Conservation (phyloP, 23 tunicate species). For the Halocynthia aurantium region DNA sequence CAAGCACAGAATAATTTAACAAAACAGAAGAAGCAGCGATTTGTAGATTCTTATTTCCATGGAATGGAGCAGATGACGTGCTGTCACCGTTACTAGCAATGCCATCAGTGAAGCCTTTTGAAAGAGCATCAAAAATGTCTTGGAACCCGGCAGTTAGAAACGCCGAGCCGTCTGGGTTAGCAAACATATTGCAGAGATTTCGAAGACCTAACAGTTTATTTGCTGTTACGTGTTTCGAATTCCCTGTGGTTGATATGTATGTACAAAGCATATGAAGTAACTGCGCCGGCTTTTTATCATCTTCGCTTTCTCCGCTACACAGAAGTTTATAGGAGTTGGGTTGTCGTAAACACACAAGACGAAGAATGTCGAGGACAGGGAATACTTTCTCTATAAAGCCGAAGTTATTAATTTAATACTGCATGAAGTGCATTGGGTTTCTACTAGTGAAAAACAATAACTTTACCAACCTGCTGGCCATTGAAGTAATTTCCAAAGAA, state of each 20-base stretch:
- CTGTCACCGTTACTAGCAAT: background rate
- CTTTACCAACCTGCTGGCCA: constrained; percentile 16
- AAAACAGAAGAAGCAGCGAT: constrained; percentile 48
- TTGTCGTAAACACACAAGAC: constrained; percentile 28
- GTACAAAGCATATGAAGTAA: constrained; percentile 22
- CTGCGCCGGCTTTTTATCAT: constrained; percentile 7
- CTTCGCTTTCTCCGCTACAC: constrained; percentile 16
- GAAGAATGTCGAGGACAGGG: constrained; percentile 53
- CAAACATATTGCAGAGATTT: constrained; percentile 46
- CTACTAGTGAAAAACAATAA: background rate
- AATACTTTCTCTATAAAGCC: constrained; percentile 18
- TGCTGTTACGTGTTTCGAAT: constrained; percentile 13
- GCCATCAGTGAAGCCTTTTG: constrained; percentile 16
- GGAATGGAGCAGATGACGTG: constrained; percentile 5
- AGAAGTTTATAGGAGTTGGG: constrained; percentile 11
- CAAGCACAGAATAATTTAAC: constrained; percentile 41
- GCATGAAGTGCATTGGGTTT: too few species aligned
- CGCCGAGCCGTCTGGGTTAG: constrained; percentile 18
- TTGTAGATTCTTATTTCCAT: constrained; percentile 36
- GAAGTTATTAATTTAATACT: background rate
- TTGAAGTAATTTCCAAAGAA: constrained; percentile 30
- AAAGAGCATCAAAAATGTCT: constrained; percentile 18
- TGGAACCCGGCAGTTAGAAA: constrained; percentile 36
- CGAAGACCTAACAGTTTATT: constrained; percentile 48
- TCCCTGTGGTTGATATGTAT: constrained; percentile 11